Evolutionary conservation across 2,113 vertebrate species (phyloP).

Genomic region (Columba livia): DNA sequence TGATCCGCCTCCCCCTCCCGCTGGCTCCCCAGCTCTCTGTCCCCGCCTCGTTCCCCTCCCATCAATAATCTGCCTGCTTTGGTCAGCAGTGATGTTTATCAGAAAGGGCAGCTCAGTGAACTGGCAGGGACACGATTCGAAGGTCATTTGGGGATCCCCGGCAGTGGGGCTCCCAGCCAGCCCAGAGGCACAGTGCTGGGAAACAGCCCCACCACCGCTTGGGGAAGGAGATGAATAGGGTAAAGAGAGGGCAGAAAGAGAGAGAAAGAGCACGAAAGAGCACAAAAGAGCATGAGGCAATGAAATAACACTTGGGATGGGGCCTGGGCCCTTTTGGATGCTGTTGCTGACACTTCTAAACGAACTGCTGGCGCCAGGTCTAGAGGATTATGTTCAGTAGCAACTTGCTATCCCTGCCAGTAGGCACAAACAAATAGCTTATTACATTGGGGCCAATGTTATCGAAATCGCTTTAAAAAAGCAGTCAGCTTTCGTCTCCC

Average conservation of each 20-base stretch:
- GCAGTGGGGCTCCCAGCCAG: not conserved
- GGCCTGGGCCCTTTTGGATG: not conserved
- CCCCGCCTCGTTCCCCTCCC: not conserved
- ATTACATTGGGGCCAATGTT: slow-evolving; percentile 34
- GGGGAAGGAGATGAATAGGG: slow-evolving; percentile 26
- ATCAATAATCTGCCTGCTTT: slow-evolving; percentile 29
- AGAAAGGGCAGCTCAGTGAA: slow-evolving; percentile 58
- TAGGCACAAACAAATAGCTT: slow-evolving; percentile 60
- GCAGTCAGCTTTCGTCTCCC: slow-evolving; percentile 29
- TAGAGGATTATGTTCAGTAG: slow-evolving; percentile 41
- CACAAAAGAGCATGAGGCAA: not conserved
- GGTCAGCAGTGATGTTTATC: slow-evolving; percentile 3
- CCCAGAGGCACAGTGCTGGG: not conserved
- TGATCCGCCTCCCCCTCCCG: not conserved
- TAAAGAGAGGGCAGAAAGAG: slow-evolving; percentile 26
- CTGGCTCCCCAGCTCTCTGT: accelerated
- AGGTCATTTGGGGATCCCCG: slow-evolving; percentile 39
- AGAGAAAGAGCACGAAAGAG: not conserved
- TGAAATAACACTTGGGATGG: not conserved
- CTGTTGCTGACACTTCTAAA: slow-evolving; percentile 11
- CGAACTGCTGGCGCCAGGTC: not conserved
- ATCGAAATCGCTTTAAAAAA: slow-evolving; percentile 59
- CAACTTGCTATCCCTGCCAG: slow-evolving; percentile 30
- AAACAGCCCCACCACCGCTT: not conserved
- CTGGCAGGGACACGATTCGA: not conserved